phyloP scores from a whole-genome alignment of 2,888 invertebrate genomes.

The Strigamia transsilvanica region DNA sequence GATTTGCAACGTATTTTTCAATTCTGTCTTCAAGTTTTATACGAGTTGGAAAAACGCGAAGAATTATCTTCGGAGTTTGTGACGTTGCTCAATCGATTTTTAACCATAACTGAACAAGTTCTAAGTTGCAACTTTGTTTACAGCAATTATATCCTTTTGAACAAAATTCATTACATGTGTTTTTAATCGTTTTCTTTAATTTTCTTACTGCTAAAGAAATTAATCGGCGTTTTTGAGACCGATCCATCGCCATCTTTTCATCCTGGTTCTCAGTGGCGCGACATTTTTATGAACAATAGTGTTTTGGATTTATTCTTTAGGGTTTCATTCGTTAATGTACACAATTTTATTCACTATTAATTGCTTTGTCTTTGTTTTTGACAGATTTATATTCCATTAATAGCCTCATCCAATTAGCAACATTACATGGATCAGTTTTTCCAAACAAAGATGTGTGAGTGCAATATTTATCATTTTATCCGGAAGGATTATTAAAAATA shows the following conservation, averaged over 20 bases:
- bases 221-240: slow-evolving; percentile 73
- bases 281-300: slow-evolving; percentile 77
- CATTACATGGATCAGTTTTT: slow-evolving; percentile 72
- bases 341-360: slow-evolving; percentile 39
- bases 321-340: slow-evolving; percentile 62
- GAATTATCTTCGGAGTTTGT: slow-evolving; percentile 66
- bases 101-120: slow-evolving; percentile 81
- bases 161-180: background rate
- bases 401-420: slow-evolving; percentile 82
- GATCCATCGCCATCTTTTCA: slow-evolving; percentile 73
- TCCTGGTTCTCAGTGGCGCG: slow-evolving; percentile 76
- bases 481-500: slow-evolving; percentile 72
- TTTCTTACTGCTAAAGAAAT: slow-evolving; percentile 71
- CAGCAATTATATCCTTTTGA: slow-evolving; percentile 68
- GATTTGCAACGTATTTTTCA: slow-evolving; percentile 83
- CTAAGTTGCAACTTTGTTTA: slow-evolving; percentile 84
- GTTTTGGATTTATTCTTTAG: slow-evolving; percentile 82
- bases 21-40: slow-evolving; percentile 73
- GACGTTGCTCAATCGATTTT: slow-evolving; percentile 73
- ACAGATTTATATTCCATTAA: slow-evolving; percentile 78
- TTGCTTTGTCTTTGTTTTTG: slow-evolving; percentile 53
- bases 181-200: slow-evolving; percentile 50
- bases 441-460: slow-evolving; percentile 66
- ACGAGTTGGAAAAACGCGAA: slow-evolving; percentile 69
- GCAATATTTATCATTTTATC: slow-evolving; percentile 70